These are phyloP conservation scores for Acrobasis suavella DNA, from an alignment of 2,888 invertebrate genomes.

Conservation along the genomic window DNA sequence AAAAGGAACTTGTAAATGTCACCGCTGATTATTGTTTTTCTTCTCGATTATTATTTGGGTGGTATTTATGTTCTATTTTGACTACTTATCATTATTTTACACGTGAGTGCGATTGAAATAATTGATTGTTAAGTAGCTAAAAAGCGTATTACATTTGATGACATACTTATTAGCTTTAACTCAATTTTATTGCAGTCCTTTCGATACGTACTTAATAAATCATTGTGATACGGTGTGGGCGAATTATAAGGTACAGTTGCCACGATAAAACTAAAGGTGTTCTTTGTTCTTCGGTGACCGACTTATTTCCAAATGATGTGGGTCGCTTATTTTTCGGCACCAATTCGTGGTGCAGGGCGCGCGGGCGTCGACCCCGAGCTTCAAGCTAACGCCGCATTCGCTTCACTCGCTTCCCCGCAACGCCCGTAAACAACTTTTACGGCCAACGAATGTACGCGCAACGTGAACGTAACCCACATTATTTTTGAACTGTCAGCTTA, in stretches of 20 bases:
- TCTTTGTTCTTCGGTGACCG: constrained; percentile 74
- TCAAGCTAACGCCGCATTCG: constrained; percentile 52
- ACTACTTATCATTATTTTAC: neutral
- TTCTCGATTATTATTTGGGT: too few species aligned
- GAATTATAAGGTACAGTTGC: constrained; percentile 32
- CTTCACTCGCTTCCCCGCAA: constrained; percentile 46
- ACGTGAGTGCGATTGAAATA: too few species aligned
- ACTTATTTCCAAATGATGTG: constrained; percentile 70
- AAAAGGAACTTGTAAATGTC: neutral
- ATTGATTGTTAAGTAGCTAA: too few species aligned
- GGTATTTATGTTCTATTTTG: neutral
- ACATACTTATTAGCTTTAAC: too few species aligned
- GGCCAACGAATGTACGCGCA: constrained; percentile 78
- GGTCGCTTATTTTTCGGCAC: constrained; percentile 80
- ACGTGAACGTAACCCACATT: constrained; percentile 82
- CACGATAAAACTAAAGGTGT: constrained; percentile 39
- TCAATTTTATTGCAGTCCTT: too few species aligned
- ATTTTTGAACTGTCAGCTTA: constrained; percentile 81
- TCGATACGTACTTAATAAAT: neutral
- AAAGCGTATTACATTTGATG: too few species aligned
- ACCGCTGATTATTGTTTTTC: neutral
- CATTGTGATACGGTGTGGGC: neutral
- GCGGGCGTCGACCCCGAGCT: constrained; percentile 63
- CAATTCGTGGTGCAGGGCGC: constrained; percentile 67
- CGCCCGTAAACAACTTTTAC: constrained; percentile 79